Base-by-base conservation (phyloP, 1,140 invertebrate species). In the Drosophila pectinifera region DNA sequence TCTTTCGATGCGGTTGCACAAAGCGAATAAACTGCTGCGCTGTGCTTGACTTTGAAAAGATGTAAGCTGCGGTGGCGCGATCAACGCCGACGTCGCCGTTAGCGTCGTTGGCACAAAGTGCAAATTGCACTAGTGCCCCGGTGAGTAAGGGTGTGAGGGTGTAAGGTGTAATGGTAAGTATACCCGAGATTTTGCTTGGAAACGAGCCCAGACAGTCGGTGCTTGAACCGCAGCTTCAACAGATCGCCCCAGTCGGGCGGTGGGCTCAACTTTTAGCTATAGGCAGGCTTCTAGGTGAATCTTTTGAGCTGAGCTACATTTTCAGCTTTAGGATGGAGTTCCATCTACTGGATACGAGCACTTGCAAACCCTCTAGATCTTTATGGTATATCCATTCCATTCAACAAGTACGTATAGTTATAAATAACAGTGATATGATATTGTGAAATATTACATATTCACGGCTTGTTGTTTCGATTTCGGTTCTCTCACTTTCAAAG, bases 11-110 rank as follows among this genome's bases (percentile, higher is more conserved):
- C 73, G 79, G 64, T 80, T 73, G 63, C 78, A 76, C 78, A 70
- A 59, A 79, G 55, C 79, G 61, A 88, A 82, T 76, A 78, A 83
- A 64, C 63, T 51, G 76, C 57, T 70, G 67, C 38, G 56, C 72
- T 68, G 62, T 64, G 70, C 78, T 81, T 77, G 68, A 80, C 84
- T 86, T 88, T 80, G 76, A 86, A 81, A 68, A 80, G 74, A 56
- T 73, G 68, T 49, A 51, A 75, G 61, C 59, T 53, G 36, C 73
- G 73, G 63, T 42, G 42, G n/a, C 64, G 57, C 28, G 53, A 43
- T 43, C 41, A 54, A 55, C 59, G 41, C 1, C 41, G 65, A 46
- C 31, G 41, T 46, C 42, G 55, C 10, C 39, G 22, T 18, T 24
- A 48, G n/a, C n/a, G 68, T 18, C 20, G 24, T 4, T 20, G 14